These are phyloP conservation scores for Trachymyrmex cornetzi DNA, from an alignment of 1,140 invertebrate species.

Conservation along the genomic window DNA sequence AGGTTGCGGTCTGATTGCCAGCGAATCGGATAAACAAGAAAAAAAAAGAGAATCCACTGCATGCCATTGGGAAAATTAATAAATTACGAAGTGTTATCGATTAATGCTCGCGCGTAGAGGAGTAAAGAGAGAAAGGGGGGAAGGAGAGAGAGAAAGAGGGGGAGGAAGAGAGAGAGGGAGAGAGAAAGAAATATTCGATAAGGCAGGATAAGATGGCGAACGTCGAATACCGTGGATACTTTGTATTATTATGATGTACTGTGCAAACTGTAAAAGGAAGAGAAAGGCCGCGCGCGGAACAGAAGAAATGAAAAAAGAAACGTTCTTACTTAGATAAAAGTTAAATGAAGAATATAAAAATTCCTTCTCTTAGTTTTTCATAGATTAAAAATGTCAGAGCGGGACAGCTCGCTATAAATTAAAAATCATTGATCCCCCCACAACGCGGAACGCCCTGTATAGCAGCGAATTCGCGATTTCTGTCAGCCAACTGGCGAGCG, in stretches of 20 bases:
- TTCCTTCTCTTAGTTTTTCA: conserved; percentile 85
- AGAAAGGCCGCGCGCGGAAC: conserved; percentile 33
- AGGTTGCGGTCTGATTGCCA: conserved; percentile 32
- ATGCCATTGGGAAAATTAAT: conserved; percentile 65
- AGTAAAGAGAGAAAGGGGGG: conserved; percentile 6
- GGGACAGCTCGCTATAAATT: conserved; percentile 82
- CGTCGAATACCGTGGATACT: not conserved
- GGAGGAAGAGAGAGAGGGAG: conserved; percentile 27
- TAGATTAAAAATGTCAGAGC: conserved; percentile 82
- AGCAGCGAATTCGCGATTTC: conserved; percentile 69
- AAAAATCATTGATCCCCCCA: conserved; percentile 80
- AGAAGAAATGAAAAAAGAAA: conserved; percentile 67
- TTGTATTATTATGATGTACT: conserved; percentile 20
- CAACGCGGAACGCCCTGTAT: conserved; percentile 84
- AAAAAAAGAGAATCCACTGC: conserved; percentile 51
- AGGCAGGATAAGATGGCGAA: conserved; percentile 57
- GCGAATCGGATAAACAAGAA: not conserved
- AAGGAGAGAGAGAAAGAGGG: conserved; percentile 58
- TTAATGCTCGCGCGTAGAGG: conserved; percentile 68
- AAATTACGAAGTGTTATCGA: conserved; percentile 77
- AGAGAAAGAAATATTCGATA: conserved; percentile 58
- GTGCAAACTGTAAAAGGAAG: conserved; percentile 65
- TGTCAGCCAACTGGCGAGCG: conserved; percentile 37
- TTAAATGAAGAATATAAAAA: conserved; percentile 79
- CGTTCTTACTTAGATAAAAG: conserved; percentile 84